Conservation (phyloP, 35 echinoderm and acorn worm species). For the Patiria miniata region DNA sequence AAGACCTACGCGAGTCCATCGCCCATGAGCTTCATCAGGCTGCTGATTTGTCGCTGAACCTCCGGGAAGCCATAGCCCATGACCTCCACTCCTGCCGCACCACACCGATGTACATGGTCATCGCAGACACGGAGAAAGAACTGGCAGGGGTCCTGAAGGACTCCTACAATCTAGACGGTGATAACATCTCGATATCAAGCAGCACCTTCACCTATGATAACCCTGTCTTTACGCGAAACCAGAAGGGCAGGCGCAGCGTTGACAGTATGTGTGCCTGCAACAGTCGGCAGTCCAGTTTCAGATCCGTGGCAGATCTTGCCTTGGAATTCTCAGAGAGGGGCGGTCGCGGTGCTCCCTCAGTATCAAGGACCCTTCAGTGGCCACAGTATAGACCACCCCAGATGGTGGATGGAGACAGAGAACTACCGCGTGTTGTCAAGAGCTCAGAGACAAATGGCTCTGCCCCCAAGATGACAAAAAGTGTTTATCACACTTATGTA, state of each 20-base stretch:
- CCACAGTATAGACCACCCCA: slow-evolving; percentile 65
- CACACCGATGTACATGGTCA: slow-evolving; percentile 89
- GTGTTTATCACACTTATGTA: slow-evolving; percentile 31
- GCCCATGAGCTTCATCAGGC: slow-evolving; percentile 79
- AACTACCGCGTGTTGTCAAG: slow-evolving; percentile 34
- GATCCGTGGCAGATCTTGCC: slow-evolving; percentile 84
- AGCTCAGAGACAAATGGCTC: neutral
- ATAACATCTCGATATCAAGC: slow-evolving; percentile 66
- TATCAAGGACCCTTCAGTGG: slow-evolving; percentile 55
- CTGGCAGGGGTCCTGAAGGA: slow-evolving; percentile 64
- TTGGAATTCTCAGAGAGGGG: slow-evolving; percentile 39
- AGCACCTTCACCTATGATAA: slow-evolving; percentile 92
- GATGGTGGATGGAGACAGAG: neutral
- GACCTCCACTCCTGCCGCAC: slow-evolving; percentile 75
- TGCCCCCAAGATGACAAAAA: neutral
- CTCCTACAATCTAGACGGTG: slow-evolving; percentile 77
- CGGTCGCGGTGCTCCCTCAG: slow-evolving; percentile 8
- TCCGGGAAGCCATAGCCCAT: slow-evolving; percentile 73
- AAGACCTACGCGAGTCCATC: slow-evolving; percentile 76
- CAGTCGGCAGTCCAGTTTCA: slow-evolving; percentile 89
- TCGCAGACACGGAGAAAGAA: slow-evolving; percentile 75
- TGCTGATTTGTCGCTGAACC: slow-evolving; percentile 72
- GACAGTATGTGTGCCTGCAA: slow-evolving; percentile 40
- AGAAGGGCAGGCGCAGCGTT: slow-evolving; percentile 22
- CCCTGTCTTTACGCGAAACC: slow-evolving; percentile 66